Evolutionary conservation across 2,797 vertebrate genomes (phyloP), one percentile per base, ranked within the genome.

Genomic region (Orientallactaga sibirica): DNA sequence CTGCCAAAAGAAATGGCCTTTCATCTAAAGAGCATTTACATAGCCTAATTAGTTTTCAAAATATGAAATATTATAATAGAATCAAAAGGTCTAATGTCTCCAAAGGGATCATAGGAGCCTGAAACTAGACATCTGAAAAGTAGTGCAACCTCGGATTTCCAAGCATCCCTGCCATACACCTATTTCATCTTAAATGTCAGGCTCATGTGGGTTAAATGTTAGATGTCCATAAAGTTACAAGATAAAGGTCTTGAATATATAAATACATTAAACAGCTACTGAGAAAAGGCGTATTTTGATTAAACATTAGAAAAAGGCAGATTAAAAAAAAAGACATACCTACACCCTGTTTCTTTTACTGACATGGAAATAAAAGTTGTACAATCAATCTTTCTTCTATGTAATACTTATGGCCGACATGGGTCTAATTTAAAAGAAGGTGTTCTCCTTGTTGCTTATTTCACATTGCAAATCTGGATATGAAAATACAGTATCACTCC

Each of bases 391-490:
- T 83, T 1, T 88, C 77, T 91, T 91, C 77, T 66, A 73, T 61
- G 95, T 18, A 94, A n/a, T 78, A 88, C 2, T 77, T 68, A 58
- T 79, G 81, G 74, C 9, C 66, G 4, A 29, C 96, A 88, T 95
- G 37, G 11, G 66, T 70, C 33, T 19, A 0, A 25, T 29, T 79
- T 70, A 0, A 81, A 96, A 19, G 89, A 95, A 52, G 8, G n/a
- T 7, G 67, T 96, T 97, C 91, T 96, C 48, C 58, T 67, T 48
- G 92, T 41, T 81, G 75, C 20, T 24, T 91, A 77, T 92, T 25
- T 93, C 80, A 94, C 27, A 67, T 73, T 95, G 66, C 68, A 61
- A 66, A 93, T 94, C 91, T 96, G 84, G 96, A 96, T 64, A 79
- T 90, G 66, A 94, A 96, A 95, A 91, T 68, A 83, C 33, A 19